Conservation (phyloP, 92 coral and sea anemone species). For the Isaurus tuberculatus region DNA sequence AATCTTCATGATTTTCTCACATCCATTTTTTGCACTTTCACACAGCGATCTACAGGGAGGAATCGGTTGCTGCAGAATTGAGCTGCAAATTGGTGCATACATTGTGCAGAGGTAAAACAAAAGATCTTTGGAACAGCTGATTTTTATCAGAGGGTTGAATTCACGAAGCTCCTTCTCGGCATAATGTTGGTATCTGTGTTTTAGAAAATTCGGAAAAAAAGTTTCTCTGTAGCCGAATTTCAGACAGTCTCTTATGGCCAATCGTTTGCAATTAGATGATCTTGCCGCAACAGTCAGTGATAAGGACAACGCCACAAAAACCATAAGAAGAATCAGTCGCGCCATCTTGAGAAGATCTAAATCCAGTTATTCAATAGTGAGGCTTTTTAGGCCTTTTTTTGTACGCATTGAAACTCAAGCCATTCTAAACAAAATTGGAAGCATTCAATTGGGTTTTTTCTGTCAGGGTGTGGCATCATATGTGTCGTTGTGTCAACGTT, state of each 20-base stretch:
- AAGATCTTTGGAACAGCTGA: constrained; percentile 58
- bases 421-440: background rate
- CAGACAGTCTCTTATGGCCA: constrained; percentile 40
- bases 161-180: constrained; percentile 33
- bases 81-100: constrained; percentile 54
- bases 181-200: constrained; percentile 25
- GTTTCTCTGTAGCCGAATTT: constrained; percentile 53
- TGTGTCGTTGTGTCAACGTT: constrained; percentile 2
- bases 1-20: constrained; percentile 21
- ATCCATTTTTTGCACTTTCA: constrained; percentile 53
- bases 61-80: constrained; percentile 16
- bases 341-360: constrained; percentile 26
- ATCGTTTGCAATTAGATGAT: constrained; percentile 13
- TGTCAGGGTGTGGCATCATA: constrained; percentile 22
- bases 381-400: background rate
- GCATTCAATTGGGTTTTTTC: constrained; percentile 5
- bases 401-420: constrained; percentile 14
- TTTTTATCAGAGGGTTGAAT: constrained; percentile 38
- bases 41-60: constrained; percentile 60
- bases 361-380: background rate
- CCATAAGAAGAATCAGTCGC: background rate
- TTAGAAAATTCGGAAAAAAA: constrained; percentile 59
- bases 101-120: constrained; percentile 45
- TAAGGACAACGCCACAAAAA: background rate
- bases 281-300: background rate